Evolutionary conservation across 2,797 vertebrate genomes (phyloP), one percentile per base, ranked within the genome.

Genomic region (Chelon labrosus): DNA sequence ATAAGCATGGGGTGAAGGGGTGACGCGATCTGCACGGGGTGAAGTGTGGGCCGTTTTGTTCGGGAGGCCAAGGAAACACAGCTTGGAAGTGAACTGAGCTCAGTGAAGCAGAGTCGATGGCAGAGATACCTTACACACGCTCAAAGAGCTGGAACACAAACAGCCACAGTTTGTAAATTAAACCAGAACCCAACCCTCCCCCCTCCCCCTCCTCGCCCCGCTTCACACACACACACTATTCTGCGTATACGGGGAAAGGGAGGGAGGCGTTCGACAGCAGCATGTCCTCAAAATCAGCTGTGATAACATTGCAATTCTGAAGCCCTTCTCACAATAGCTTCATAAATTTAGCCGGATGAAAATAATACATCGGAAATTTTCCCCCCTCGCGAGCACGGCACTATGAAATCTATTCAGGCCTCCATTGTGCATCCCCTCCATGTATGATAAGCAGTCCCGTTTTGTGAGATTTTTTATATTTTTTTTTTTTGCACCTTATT

Each of bases 101-200:
- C 86, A 86, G 65, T 88, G 75, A 87, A 87, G 91, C 88, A 86
- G 39, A 85, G 88, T 85, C 74, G 88, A 89, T 88, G 86, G 87
- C 73, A 75, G 73, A 91, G 92, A 94, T 92, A 92, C 83, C 77
- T 90, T 87, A 89, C 83, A 89, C 87, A 86, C 20, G 79, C 82
- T 89, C 86, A 88, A 90, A 92, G 86, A 91, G 82, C 88, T 91
- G 86, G 89, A 92, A 92, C 88, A 92, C 88, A 93, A 89, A 90
- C 89, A 91, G 85, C 77, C 88, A 85, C 87, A 89, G 88, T 88
- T 88, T 90, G 85, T 92, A 90, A 89, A 93, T 89, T 72, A 73
- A 91, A 79, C 74, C 82, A 84, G 77, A 84, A 82, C 54, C 72
- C 76, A 42, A 3, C 22, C 49, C 58, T 20, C 54, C 44, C 14